Percentiles rank a stretch among this genome's conserved stretches.
These are phyloP conservation scores for Tupaia tana DNA, from an alignment of 2,113 vertebrate species.

Conservation along the genomic window DNA sequence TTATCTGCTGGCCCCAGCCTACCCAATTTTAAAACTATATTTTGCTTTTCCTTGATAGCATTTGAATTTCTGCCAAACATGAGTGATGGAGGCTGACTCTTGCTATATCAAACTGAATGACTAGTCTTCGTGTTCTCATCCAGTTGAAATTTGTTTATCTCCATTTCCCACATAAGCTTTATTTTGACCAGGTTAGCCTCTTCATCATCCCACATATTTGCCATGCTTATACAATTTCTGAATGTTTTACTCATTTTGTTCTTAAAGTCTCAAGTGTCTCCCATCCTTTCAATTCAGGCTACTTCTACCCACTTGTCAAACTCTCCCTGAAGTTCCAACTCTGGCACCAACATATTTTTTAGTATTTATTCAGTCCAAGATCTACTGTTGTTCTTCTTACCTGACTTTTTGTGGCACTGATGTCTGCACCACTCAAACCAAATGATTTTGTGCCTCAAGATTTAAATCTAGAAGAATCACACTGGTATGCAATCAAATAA, in stretches of 20 bases:
- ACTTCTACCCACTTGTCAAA: not conserved
- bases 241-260: not conserved
- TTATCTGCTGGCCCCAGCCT: no score
- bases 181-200: not conserved
- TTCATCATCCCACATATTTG: not conserved
- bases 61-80: not conserved
- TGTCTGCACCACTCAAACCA: not conserved
- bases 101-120: not conserved
- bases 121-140: not conserved
- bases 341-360: not conserved
- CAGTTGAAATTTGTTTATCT: slow-evolving; percentile 1
- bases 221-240: not conserved
- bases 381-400: not conserved
- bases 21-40: no score
- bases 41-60: not conserved
- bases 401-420: not conserved
- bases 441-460: not conserved
- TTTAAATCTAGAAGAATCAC: not conserved
- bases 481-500: not conserved
- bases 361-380: not conserved
- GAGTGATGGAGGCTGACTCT: not conserved
- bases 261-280: not conserved
- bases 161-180: not conserved
- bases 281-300: not conserved
- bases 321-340: not conserved